phyloP scores from a whole-genome alignment of 2,113 vertebrate species.

The Limnothrissa miodon region DNA sequence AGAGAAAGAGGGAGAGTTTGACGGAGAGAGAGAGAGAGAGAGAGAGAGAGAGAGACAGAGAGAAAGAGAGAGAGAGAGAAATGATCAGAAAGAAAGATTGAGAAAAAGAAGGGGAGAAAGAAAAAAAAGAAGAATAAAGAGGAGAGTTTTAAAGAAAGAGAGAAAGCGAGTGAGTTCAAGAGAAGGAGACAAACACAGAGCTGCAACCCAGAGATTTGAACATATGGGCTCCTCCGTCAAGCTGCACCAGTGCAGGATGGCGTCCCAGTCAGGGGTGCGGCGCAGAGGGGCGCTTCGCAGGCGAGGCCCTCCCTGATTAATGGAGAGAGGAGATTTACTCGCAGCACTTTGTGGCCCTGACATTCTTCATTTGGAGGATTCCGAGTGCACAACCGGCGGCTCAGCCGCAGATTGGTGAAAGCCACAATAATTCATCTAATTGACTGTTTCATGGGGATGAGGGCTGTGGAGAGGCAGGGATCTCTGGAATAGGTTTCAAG shows the following conservation, averaged over 20 bases:
- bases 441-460: background rate
- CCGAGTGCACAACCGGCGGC: background rate
- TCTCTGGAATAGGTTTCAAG: background rate
- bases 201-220: constrained; percentile 7
- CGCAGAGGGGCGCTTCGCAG: background rate
- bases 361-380: background rate
- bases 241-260: background rate
- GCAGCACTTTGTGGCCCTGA: background rate
- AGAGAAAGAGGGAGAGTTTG: constrained; percentile 16
- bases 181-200: too few relatives aligned
- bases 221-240: background rate
- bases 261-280: background rate
- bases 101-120: constrained; percentile 5
- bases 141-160: background rate
- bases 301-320: background rate
- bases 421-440: background rate
- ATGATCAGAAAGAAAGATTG: constrained; percentile 23
- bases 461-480: background rate
- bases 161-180: too few relatives aligned
- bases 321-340: background rate
- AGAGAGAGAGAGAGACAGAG: constrained; percentile 31
- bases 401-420: background rate
- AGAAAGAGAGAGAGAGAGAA: constrained; percentile 20
- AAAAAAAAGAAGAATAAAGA: too few relatives aligned
- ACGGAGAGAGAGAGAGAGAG: constrained; percentile 38